Conservation (phyloP, 2,888 invertebrate genomes). For the Acleris laterana region DNA sequence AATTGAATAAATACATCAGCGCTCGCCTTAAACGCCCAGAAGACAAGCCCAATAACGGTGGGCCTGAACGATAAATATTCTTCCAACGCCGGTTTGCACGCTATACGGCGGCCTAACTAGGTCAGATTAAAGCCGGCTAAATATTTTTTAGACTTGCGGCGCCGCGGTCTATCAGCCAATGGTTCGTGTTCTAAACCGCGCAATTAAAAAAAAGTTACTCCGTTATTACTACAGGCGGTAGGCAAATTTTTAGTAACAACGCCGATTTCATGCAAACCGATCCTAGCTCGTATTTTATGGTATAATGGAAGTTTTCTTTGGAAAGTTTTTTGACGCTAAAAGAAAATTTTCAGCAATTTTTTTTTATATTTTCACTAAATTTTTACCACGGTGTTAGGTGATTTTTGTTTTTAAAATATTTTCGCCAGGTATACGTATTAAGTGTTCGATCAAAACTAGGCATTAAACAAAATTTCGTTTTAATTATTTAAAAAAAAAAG, state of each 20-base stretch:
- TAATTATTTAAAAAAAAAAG: no score
- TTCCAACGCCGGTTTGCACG: conserved; percentile 53
- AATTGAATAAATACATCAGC: conserved; percentile 83
- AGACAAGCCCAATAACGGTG: conserved; percentile 79
- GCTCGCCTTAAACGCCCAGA: conserved; percentile 76
- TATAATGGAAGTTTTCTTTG: not conserved
- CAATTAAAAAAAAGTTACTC: conserved; percentile 7
- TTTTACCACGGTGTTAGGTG: not conserved
- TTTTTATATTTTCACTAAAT: not conserved
- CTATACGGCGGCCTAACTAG: conserved; percentile 38
- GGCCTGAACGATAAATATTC: conserved; percentile 75
- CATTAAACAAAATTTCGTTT: no score
- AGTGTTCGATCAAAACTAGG: no score
- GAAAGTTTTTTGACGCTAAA: not conserved
- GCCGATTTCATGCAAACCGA: conserved; percentile 8
- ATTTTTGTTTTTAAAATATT: no score
- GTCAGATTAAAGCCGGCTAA: conserved; percentile 19
- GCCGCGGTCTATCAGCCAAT: conserved; percentile 10
- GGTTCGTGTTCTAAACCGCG: conserved; percentile 2
- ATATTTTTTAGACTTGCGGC: conserved; percentile 16
- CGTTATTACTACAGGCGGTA: conserved; percentile 2
- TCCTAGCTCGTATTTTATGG: conserved; percentile 6
- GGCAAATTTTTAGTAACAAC: conserved; percentile 9
- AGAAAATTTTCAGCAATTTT: conserved; percentile 5
- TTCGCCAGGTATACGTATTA: no score